Conservation (phyloP, 2,888 invertebrate genomes). For the Unio delphinus region DNA sequence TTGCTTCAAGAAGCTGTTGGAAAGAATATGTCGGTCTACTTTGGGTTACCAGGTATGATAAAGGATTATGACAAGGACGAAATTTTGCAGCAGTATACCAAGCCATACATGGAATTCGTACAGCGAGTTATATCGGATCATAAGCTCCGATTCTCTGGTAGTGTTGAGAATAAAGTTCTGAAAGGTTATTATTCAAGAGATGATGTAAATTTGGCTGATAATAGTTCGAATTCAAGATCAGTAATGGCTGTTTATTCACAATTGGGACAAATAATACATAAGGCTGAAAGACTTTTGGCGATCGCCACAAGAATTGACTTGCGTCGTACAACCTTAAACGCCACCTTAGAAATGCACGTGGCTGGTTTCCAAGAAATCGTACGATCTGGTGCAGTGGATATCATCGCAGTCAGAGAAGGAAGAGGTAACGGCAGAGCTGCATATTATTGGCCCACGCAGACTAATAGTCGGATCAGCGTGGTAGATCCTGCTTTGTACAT, state of each 20-base stretch:
- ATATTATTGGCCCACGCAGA: conserved; percentile 53
- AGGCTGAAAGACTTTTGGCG: conserved; percentile 18
- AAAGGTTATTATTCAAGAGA: conserved; percentile 24
- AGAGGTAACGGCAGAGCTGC: conserved; percentile 51
- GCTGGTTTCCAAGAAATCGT: conserved; percentile 39
- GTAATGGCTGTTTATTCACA: no score
- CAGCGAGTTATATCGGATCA: conserved; percentile 46
- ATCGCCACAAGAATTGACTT: conserved; percentile 16
- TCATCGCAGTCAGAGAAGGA: conserved; percentile 59
- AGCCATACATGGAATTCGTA: conserved; percentile 42
- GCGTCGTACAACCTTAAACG: conserved; percentile 33
- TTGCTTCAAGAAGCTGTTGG: conserved; percentile 43
- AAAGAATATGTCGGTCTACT: conserved; percentile 50
- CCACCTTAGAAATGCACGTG: conserved; percentile 38
- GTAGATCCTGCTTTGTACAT: conserved; percentile 38
- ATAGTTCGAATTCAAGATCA: no score
- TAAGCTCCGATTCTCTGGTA: conserved; percentile 29
- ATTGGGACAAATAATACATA: no score
- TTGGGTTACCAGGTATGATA: conserved; percentile 53
- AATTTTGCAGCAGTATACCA: not conserved
- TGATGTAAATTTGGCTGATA: conserved; percentile 11
- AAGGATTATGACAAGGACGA: no score
- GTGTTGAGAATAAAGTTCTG: conserved; percentile 4
- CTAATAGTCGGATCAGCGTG: conserved; percentile 19
- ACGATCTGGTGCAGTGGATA: conserved; percentile 28